Evolutionary conservation across 1,140 invertebrate genomes (phyloP), one percentile per base, ranked within the genome.

Genomic region (Drosophila baimaii): DNA sequence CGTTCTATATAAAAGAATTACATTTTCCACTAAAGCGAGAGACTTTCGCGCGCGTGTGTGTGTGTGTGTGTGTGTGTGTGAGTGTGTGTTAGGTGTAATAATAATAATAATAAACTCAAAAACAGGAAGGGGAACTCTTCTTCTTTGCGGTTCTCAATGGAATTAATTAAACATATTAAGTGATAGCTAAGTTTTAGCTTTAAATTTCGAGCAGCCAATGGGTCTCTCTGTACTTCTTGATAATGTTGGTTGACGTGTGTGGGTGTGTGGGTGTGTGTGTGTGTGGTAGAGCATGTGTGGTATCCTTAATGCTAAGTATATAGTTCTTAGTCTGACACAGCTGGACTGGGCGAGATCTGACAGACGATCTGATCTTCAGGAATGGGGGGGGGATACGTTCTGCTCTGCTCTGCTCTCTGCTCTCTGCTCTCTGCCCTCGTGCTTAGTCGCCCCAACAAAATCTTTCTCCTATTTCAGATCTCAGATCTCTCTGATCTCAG

Each of bases 401-500:
- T 64, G 61, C 49, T 35, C 59, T 23, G 35, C 33, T 19, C 23
- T 10, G 25, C 49, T 21, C 17, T 19, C 10, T n/a, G n/a, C n/a
- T n/a, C n/a, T n/a, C n/a, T n/a, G n/a, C n/a, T n/a, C 10, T 25
- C 43, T 58, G 55, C 43, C 43, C 57, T 44, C 31, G 25, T 17
- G 17, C 35, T 39, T 41, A 61, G 46, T 29, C 29, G 13, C 47
- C 31, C 29, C 62, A 25, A 27, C 43, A 46, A 21, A 27, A n/a
- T 46, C 29, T 46, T 5, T 31, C 37, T 39, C 52, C 81, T 58
- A 76, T 47, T 47, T 57, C 63, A 47, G 49, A 57, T 61, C 78
- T 17, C 58, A 49, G 23, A 66, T 35, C 23, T 27, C 41, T 31
- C 25, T 33, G 21, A 62, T 44, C 41, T 15, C 23, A 19, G 17